Percentiles rank a stretch among this genome's conserved stretches.
These are phyloP conservation scores for Tipula unca DNA, from an alignment of 2,888 invertebrate genomes.

Conservation along the genomic window DNA sequence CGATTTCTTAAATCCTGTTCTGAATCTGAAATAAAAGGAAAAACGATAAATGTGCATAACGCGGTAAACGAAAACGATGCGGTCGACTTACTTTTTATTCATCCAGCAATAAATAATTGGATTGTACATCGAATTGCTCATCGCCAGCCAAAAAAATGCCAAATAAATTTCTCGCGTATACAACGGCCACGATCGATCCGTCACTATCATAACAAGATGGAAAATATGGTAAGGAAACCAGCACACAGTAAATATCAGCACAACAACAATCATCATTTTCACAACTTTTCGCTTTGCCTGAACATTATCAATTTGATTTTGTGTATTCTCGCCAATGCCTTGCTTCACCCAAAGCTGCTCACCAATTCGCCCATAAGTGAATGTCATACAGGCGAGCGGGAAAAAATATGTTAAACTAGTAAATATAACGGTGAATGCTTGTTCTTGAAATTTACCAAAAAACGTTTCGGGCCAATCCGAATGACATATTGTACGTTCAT, in stretches of 20 bases:
- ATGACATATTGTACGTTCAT: background rate
- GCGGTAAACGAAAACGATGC: background rate
- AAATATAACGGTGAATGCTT: background rate
- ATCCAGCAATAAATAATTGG: background rate
- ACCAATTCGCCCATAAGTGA: background rate
- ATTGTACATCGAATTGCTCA: background rate
- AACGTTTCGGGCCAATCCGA: background rate
- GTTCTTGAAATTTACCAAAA: background rate
- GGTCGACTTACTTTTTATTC: background rate
- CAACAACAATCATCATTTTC: background rate
- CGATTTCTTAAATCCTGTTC: background rate
- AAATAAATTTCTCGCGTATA: background rate
- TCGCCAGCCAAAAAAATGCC: background rate
- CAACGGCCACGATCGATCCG: background rate
- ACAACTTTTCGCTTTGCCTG: background rate
- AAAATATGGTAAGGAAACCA: background rate
- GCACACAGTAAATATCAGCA: background rate
- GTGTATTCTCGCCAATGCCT: background rate
- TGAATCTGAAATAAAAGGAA: conserved; percentile 26
- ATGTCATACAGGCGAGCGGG: background rate
- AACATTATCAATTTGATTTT: background rate
- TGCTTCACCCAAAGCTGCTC: background rate
- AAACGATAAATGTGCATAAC: background rate
- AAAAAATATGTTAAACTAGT: background rate
- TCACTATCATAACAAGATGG: background rate